Percentiles rank a stretch among this genome's conserved stretches.
These are phyloP conservation scores for Schlechtendalia chinensis DNA, from an alignment of 1,140 invertebrate species.

Conservation along the genomic window DNA sequence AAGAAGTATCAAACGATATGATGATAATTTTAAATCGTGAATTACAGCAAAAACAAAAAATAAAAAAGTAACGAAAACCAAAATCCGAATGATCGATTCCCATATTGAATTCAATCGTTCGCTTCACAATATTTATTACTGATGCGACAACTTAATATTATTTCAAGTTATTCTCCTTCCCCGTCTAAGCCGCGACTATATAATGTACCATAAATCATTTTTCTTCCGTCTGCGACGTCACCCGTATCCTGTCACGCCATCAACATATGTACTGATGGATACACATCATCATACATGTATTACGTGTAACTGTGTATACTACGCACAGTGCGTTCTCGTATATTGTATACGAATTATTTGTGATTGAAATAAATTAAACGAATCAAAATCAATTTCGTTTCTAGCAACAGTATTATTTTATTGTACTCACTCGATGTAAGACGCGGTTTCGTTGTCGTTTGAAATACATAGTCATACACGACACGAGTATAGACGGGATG, in stretches of 20 bases:
- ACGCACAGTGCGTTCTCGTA: no score
- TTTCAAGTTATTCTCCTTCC: neutral
- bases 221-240: neutral
- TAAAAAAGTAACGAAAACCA: no score
- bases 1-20: no score
- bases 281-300: no score
- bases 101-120: neutral
- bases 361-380: slow-evolving; percentile 28
- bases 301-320: neutral
- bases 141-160: neutral
- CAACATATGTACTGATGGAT: neutral
- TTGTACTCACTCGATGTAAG: neutral
- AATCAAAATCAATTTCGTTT: slow-evolving; percentile 24
- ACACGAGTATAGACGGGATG: no score
- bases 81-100: neutral
- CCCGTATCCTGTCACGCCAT: slow-evolving; percentile 17
- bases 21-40: no score
- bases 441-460: neutral
- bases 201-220: neutral
- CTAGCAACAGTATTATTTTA: no score
- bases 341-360: neutral
- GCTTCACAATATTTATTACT: neutral
- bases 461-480: no score
- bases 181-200: neutral
- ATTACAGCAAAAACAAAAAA: no score